Evolutionary conservation across 2,797 vertebrate genomes (phyloP), one percentile per base, ranked within the genome.

Genomic region (Myotis findleyi): DNA sequence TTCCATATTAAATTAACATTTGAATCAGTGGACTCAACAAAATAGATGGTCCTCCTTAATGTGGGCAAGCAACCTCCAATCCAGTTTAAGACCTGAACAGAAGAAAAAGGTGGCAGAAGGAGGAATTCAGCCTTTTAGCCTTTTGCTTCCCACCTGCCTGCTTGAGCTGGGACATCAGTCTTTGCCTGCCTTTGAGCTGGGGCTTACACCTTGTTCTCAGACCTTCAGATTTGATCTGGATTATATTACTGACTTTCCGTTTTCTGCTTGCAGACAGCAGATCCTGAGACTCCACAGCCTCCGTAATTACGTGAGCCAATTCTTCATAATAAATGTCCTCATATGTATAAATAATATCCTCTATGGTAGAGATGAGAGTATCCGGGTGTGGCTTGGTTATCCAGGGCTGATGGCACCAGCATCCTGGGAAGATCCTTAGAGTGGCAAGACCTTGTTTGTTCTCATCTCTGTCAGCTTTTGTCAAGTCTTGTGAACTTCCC

Each of bases 331-430:
- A 62, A 25, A 64, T 81, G 4, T 30, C 27, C 57, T 68, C 12
- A 11, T 13, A 30, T 6, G 30, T 27, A 47, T 41, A 59, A 59
- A 36, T 51, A 55, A 66, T 23, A 69, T 30, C 6, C 16, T 87
- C 69, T 18, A 0, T 21, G 2, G 2, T 16, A 2, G 59, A 69
- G 14, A 12, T 12, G 20, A 59, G 5, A 11, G 1, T 2, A 16
- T 5, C 11, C 17, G 76, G 18, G 17, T 9, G 2, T 12, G 12
- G n/a, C 6, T 27, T 21, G 2, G 47, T 30, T 59, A 44, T 25
- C 21, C 25, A 21, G 2, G 2, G 6, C 30, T 12, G n/a, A 51
- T 16, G 41, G 38, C 13, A 30, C 20, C 14, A n/a, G n/a, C 25
- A 20, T 33, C 7, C 27, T 49, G 21, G 7, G 4, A 30, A 75